phyloP scores from a whole-genome alignment of 30 jellyfish, hydroid and myxozoan species.

The Aurelia coerulea region DNA sequence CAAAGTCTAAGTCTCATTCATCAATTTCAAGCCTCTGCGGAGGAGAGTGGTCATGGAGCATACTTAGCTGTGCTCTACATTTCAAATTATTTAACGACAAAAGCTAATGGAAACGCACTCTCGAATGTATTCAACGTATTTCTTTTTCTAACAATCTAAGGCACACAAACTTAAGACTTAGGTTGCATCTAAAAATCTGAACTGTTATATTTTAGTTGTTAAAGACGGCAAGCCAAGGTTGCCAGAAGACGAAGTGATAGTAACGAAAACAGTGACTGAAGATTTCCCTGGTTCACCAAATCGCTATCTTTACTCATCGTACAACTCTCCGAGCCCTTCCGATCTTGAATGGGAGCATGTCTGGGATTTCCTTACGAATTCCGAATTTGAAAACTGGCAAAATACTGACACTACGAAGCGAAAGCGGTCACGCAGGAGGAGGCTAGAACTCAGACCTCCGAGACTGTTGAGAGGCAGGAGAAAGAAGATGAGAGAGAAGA shows the following conservation, averaged over 20 bases:
- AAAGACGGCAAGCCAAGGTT: slow-evolving; percentile 93
- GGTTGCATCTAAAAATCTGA: too few species aligned
- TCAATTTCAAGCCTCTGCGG: too few species aligned
- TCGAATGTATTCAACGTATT: too few species aligned
- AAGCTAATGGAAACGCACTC: too few species aligned
- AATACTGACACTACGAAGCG: slow-evolving; percentile 55
- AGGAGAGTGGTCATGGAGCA: too few species aligned
- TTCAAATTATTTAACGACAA: too few species aligned
- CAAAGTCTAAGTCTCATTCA: too few species aligned
- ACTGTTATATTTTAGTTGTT: slow-evolving; percentile 58
- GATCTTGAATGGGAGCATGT: slow-evolving; percentile 99
- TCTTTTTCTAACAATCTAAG: too few species aligned
- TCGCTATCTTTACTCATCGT: slow-evolving; percentile 93
- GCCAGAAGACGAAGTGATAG: slow-evolving; percentile 90
- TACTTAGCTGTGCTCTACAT: too few species aligned
- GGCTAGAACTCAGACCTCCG: slow-evolving; percentile 60
- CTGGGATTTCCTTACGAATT: slow-evolving; percentile 95
- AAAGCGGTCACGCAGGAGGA: slow-evolving; percentile 47
- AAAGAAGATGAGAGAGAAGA: slow-evolving; percentile 39
- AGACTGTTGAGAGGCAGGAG: slow-evolving; percentile 39
- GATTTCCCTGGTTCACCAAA: slow-evolving; percentile 94
- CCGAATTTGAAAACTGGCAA: slow-evolving; percentile 81
- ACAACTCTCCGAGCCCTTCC: slow-evolving; percentile 96
- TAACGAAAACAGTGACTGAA: slow-evolving; percentile 82
- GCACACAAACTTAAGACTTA: too few species aligned